Percentiles rank a stretch among this genome's conserved stretches.
Evolutionary conservation across 1,140 invertebrate species (phyloP).

Genomic region (Drosophila pseudoobscura): DNA sequence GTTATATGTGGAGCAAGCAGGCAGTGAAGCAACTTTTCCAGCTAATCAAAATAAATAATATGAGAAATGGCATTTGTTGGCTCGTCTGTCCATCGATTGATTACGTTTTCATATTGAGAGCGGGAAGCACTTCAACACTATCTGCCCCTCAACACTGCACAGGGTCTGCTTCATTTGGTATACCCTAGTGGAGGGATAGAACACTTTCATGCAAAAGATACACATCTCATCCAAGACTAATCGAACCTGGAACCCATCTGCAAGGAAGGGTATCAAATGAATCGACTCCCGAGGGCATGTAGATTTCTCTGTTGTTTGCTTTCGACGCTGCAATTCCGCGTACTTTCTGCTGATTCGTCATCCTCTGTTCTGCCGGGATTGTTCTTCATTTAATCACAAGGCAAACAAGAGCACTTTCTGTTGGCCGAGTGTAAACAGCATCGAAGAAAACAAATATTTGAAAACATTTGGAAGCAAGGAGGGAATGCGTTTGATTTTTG

Average conservation of each 20-base stretch:
- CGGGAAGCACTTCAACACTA: constrained; percentile 40
- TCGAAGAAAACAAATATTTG: constrained; percentile 61
- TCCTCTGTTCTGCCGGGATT: constrained; percentile 1
- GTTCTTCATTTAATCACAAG: constrained; percentile 51
- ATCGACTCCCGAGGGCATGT: too few species aligned
- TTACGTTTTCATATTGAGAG: constrained; percentile 48
- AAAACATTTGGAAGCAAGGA: constrained; percentile 41
- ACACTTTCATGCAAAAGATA: too few species aligned
- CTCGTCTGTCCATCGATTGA: constrained; percentile 46
- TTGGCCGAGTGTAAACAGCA: constrained; percentile 66
- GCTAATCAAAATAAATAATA: constrained; percentile 46
- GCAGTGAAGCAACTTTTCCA: constrained; percentile 11
- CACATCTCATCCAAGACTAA: too few species aligned
- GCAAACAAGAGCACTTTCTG: constrained; percentile 51
- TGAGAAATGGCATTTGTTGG: constrained; percentile 7
- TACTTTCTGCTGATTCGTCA: constrained; percentile 29
- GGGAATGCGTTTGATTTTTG: constrained; percentile 15
- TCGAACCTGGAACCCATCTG: too few species aligned
- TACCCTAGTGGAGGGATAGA: too few species aligned
- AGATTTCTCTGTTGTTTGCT: constrained; percentile 23
- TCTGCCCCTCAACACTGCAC: constrained; percentile 11
- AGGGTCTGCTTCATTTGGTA: constrained; percentile 22
- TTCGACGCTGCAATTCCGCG: constrained; percentile 44
- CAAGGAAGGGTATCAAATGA: too few species aligned
- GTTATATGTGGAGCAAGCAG: constrained; percentile 30